Evolutionary conservation across 2,797 vertebrate species (phyloP), one percentile per base, ranked within the genome.

Genomic region (Myotis myotis): DNA sequence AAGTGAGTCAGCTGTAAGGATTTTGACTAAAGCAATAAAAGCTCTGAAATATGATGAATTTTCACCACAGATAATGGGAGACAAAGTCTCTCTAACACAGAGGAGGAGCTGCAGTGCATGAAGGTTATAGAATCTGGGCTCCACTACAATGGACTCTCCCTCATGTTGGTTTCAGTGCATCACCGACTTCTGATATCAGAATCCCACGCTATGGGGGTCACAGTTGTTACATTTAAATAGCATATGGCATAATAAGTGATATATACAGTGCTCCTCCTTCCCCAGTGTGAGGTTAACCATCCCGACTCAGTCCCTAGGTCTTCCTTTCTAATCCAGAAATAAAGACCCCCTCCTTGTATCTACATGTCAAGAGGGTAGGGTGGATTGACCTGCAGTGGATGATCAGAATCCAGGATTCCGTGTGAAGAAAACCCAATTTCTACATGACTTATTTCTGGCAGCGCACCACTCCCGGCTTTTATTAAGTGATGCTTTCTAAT

Each of bases 341-440:
- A 84, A 91, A 86, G 85, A 90, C 30, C 5, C 12, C 57, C 8
- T 83, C 33, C 30, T 36, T 62, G 5, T 68, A 47, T 87, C 76
- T 75, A 15, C 5, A 15, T 57, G 89, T 30, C 8, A 55, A 89
- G 55, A n/a, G 76, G 3, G 20, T 72, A 2, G 60, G 4, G 2
- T 25, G 57, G 19, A 25, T 60, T 47, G 22, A 93, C 28, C 66
- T 47, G 0, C 51, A 70, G 72, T 4, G 55, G 78, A 79, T 25
- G 36, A 85, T 75, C 47, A 92, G 53, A 90, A 95, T 80, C 33
- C 72, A 96, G 33, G 51, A 86, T 76, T 55, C 88, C 5, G 38
- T 66, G 19, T 85, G 12, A 91, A 74, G 44, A 93, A 71, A 91
- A 68, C 22, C 9, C 36, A 55, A 5, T 72, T 33, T 68, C 38